Evolutionary conservation across 2,888 invertebrate genomes (phyloP).

Genomic region (Saturnia pavonia): DNA sequence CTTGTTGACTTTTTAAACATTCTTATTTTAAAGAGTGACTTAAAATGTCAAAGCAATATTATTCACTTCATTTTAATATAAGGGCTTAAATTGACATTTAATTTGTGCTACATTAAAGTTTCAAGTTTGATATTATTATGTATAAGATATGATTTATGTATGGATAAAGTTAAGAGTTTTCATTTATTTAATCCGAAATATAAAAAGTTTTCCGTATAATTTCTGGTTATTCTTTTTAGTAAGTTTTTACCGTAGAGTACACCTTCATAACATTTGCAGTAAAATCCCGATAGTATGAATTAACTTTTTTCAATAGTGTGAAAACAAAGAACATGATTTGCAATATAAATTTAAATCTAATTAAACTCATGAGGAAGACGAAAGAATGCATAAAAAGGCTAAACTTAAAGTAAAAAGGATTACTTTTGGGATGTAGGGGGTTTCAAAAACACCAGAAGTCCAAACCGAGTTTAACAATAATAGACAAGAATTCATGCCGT

Average conservation of each 20-base stretch:
- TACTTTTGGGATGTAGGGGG: background rate
- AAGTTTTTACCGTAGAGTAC: too few relatives aligned
- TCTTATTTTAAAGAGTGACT: background rate
- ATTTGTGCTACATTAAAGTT: background rate
- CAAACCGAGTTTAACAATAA: too few relatives aligned
- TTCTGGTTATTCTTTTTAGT: background rate
- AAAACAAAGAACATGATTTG: background rate
- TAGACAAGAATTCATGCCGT: too few relatives aligned
- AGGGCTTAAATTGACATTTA: too few relatives aligned
- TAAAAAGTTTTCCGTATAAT: background rate
- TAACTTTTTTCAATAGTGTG: background rate
- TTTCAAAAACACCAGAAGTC: background rate
- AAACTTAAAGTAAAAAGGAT: background rate
- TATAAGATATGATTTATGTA: too few relatives aligned
- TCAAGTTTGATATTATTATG: too few relatives aligned
- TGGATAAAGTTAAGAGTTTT: background rate
- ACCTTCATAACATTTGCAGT: too few relatives aligned
- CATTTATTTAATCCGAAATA: background rate
- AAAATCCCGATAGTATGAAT: background rate
- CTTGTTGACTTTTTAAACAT: conserved; percentile 1
- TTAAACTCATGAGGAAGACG: background rate
- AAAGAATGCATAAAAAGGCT: background rate
- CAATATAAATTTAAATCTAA: background rate
- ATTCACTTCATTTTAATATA: background rate
- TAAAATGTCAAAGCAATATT: background rate